Conservation (phyloP, 2,113 vertebrate genomes). For the Sorex araneus region DNA sequence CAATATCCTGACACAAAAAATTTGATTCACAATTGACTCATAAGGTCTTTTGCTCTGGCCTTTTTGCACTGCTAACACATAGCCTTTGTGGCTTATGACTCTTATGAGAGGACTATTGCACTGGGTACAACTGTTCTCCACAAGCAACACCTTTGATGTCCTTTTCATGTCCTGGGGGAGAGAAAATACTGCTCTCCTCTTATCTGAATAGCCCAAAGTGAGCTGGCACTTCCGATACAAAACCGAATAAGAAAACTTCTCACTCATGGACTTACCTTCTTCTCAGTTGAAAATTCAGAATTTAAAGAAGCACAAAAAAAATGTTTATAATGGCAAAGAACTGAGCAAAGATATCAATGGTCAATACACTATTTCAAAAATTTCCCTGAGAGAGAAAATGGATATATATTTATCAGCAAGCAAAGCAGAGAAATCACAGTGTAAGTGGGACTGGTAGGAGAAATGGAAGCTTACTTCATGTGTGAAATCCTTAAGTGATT, state of each 20-base stretch:
- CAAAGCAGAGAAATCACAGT: neutral
- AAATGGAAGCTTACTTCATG: neutral
- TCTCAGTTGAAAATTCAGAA: constrained; percentile 7
- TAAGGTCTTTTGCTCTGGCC: constrained; percentile 8
- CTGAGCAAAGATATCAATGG: neutral
- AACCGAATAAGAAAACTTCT: neutral
- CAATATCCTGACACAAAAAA: neutral
- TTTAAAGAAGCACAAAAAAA: constrained; percentile 47
- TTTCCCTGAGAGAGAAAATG: constrained; percentile 21
- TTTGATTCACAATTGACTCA: neutral
- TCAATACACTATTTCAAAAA: constrained; percentile 50
- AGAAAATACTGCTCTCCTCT: neutral
- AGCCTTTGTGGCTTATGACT: neutral
- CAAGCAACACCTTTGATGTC: neutral
- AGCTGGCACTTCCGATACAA: neutral
- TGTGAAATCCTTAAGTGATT: neutral
- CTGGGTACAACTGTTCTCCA: neutral
- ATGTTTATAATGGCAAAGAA: neutral
- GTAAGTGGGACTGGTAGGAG: neutral
- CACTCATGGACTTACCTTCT: neutral
- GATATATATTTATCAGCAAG: neutral
- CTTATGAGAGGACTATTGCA: neutral
- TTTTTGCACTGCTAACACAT: neutral
- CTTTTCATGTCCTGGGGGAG: neutral
- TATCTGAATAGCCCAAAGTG: neutral